phyloP scores from a whole-genome alignment of 2,113 vertebrate species.

The Myiopsitta monachus region DNA sequence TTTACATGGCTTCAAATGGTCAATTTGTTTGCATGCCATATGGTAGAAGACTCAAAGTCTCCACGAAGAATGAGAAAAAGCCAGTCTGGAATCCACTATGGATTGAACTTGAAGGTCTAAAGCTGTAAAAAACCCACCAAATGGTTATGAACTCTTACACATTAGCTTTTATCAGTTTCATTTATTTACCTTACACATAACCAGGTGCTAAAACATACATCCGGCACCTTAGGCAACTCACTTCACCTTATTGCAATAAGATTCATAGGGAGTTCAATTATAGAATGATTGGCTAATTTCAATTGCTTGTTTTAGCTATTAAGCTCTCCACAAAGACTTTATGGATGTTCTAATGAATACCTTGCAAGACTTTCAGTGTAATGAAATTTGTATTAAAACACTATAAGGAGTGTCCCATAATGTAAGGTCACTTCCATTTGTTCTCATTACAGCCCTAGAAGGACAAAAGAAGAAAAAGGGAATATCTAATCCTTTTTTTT shows the following conservation, averaged over 20 bases:
- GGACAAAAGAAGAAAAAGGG: conserved; percentile 16
- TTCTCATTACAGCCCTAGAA: conserved; percentile 62
- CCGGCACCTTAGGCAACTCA: conserved; percentile 31
- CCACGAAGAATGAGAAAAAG: neutral
- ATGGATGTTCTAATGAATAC: conserved; percentile 67
- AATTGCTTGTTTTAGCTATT: conserved; percentile 70
- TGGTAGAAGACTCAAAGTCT: neutral
- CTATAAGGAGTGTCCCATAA: conserved; percentile 37
- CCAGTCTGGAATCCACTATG: neutral
- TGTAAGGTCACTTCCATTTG: conserved; percentile 68
- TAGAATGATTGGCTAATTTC: conserved; percentile 63
- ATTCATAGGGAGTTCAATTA: conserved; percentile 65
- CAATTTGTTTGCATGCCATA: neutral
- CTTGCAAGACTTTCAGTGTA: conserved; percentile 58
- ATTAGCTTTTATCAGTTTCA: neutral
- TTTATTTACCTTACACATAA: neutral
- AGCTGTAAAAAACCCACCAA: neutral
- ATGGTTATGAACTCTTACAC: neutral
- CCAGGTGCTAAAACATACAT: neutral
- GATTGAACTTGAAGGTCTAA: neutral
- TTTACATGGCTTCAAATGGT: neutral
- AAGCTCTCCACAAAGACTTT: conserved; percentile 56
- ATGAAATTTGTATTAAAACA: conserved; percentile 75
- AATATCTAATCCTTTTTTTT: neutral
- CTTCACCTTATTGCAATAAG: conserved; percentile 44